These are phyloP conservation scores for Anguilla anguilla DNA, from an alignment of 2,797 vertebrate species.

Conservation along the genomic window DNA sequence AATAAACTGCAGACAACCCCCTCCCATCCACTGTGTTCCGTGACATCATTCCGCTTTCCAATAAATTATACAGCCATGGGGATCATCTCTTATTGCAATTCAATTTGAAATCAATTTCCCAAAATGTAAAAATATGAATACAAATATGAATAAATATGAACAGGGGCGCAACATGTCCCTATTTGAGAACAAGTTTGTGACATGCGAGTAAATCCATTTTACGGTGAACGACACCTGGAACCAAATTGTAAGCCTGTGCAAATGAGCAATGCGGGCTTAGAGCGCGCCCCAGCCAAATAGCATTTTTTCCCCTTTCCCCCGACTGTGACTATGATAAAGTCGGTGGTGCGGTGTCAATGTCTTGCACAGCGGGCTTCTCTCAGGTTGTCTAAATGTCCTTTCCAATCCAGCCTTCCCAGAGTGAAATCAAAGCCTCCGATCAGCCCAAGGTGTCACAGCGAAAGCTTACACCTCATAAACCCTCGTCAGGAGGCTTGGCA, in stretches of 20 bases:
- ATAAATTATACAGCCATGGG: not conserved
- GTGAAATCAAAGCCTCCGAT: slow-evolving; percentile 33
- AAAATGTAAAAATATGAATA: not conserved
- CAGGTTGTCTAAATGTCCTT: slow-evolving; percentile 28
- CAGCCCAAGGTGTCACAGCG: slow-evolving; percentile 29
- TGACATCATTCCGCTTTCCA: not conserved
- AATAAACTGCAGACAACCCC: not conserved
- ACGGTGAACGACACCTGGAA: slow-evolving; percentile 11
- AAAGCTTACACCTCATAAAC: slow-evolving; percentile 17
- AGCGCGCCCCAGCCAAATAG: slow-evolving; percentile 14
- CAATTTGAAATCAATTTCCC: slow-evolving; percentile 3
- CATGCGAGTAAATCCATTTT: not conserved
- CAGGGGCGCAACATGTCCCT: not conserved
- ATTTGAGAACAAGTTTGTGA: not conserved
- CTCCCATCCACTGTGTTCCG: not conserved
- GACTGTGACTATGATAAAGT: slow-evolving; percentile 30
- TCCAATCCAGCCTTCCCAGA: slow-evolving; percentile 23
- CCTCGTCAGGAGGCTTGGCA: not conserved
- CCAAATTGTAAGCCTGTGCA: not conserved
- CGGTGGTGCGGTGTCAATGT: slow-evolving; percentile 20
- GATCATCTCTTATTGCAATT: not conserved
- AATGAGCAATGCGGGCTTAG: not conserved
- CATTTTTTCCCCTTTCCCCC: not conserved
- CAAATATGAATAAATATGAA: slow-evolving; percentile 11
- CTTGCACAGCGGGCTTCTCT: slow-evolving; percentile 21